Base-by-base conservation (phyloP, 2,888 invertebrate species). In the Nymphalis polychloros region DNA sequence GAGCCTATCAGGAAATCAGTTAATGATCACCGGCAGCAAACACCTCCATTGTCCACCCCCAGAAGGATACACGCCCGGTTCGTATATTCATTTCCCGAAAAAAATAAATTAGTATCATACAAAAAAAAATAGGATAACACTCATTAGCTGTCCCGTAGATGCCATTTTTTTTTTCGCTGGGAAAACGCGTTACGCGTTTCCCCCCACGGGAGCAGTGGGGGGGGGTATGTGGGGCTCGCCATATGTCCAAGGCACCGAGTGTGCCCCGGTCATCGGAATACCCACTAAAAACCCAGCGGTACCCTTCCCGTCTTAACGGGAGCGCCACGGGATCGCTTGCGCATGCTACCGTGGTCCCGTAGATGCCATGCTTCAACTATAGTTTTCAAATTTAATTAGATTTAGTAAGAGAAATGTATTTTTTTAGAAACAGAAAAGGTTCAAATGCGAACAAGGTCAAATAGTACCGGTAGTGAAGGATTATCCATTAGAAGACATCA, bases 31-130 rank as follows among this genome's bases (percentile, higher is more conserved):
- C 79, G 96, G 96, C 90, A 95, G 96, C 93, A 95, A 95, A 86
- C 95, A 95, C 89, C 93, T 96, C 80, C 96, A 96, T 90, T 96
- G 96, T 85, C 95, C 95, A 78, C 96, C 95, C 72, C 96, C 96
- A 76, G 90, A 93, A 78, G 95, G 94, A 86, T 94, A 90, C 89
- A 90, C 80, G 83, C 89, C 90, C 83, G 93, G 93, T 93, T 74
- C 71, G 81, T 59, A 41, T 46, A 17, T 23, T 52, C 8, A 41
- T 20, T 41, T 41, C 0, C 6, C 31, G 8, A 17, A 8, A 57
- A 35, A 8, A 8, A 10, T 41, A 35, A 31, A 10, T 19, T 57
- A 57, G 57, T 17, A n/a, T 17, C 53, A 27, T 55, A n/a, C 8
- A 55, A 55, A 55, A 1, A 31, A 27, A 53, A 53, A 13, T 53